Percentiles rank a stretch among this genome's conserved stretches.
These are phyloP conservation scores for Epinotia ramella DNA, from an alignment of 2,888 invertebrate genomes.

Conservation along the genomic window DNA sequence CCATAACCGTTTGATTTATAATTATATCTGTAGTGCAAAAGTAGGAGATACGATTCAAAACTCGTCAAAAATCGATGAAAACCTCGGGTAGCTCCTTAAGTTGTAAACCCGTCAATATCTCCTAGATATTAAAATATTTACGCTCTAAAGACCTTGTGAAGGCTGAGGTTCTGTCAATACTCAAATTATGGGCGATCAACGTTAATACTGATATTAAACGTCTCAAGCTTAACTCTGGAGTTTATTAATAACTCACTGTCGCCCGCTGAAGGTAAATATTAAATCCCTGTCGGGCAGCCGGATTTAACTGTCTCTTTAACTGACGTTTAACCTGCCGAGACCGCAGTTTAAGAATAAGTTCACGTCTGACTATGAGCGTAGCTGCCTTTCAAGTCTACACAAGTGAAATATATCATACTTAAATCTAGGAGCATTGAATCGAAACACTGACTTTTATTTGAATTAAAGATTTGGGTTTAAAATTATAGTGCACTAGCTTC, in stretches of 20 bases:
- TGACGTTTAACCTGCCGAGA: constrained; percentile 7
- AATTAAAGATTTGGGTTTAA: neutral
- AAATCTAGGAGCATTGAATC: neutral
- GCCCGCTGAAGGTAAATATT: constrained; percentile 28
- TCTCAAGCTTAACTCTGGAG: neutral
- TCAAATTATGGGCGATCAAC: neutral
- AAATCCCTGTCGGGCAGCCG: constrained; percentile 13
- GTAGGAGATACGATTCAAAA: too few species aligned
- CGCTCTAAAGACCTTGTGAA: neutral
- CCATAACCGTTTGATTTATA: too few species aligned
- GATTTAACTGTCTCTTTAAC: constrained; percentile 14
- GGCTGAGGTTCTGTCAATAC: neutral
- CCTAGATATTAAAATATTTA: neutral
- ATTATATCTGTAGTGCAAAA: too few species aligned
- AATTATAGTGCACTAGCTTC: too few species aligned
- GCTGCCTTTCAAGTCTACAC: neutral
- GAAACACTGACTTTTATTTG: neutral
- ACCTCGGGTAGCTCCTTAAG: too few species aligned
- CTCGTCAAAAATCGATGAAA: too few species aligned
- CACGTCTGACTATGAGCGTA: neutral
- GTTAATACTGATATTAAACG: neutral
- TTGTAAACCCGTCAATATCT: neutral
- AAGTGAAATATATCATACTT: neutral
- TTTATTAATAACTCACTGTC: constrained; percentile 12
- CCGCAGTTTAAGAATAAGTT: neutral